Evolutionary conservation across 1,140 invertebrate genomes (phyloP), one percentile per base, ranked within the genome.

Genomic region (Drosophila lini): DNA sequence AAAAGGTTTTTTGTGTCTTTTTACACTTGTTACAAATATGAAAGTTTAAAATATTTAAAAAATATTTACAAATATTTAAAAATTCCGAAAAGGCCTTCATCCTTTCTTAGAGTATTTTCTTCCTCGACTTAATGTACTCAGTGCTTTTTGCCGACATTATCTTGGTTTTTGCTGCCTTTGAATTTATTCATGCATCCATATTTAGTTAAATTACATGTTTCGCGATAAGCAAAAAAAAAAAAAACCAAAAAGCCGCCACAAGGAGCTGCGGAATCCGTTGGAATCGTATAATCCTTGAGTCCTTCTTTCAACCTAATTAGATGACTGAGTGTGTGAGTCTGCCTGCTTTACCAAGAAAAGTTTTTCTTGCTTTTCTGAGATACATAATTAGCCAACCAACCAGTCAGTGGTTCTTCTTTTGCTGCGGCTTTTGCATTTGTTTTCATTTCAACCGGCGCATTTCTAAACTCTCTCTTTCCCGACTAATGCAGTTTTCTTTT

Each of bases 121-220:
- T 10, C 2, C 28, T 31, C 62, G 31, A 22, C n/a, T n/a, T 42
- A 7, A 0, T 6, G 3, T 7, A 34, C 13, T 0, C 22, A 5
- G 0, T 4, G 0, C 5, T 25, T 15, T 5, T 34, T 13, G 31
- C 15, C 31, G 38, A 22, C 44, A 45, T 36, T 73, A 60, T 50
- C 44, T 64, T 41, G 22, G 15, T 48, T 55, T 52, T 73, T 45
- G 38, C 16, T 36, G 75, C 74, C 81, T 85, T 86, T 86, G 75
- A 79, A 81, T 78, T 79, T 81, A 79, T 73, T 76, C 75, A 81
- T 73, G 82, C 65, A 76, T 69, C 78, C 67, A 86, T 86, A 86
- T 86, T 79, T 81, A 71, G 82, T 48, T 55, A 81, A 81, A 81
- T 86, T 86, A 79, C 82, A 86, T 69, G 79, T 80, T 85, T 38